Evolutionary conservation across 2,113 vertebrate genomes (phyloP).

Genomic region (Rattus norvegicus): GRCr8 NC_086039.1:135221501-135222000

Average conservation of each 20-base stretch:
- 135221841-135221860: slow-evolving; percentile 68
- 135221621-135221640: slow-evolving; percentile 60
- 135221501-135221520: slow-evolving; percentile 29
- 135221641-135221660: slow-evolving; percentile 36
- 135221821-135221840: slow-evolving; percentile 62
- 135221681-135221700: neutral
- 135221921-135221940: slow-evolving; percentile 76
- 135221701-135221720: slow-evolving; percentile 37
- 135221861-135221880: slow-evolving; percentile 76
- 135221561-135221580: slow-evolving; percentile 29
- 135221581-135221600: slow-evolving; percentile 46
- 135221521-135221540: slow-evolving; percentile 39
- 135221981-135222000: slow-evolving; percentile 74
- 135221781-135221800: slow-evolving; percentile 71
- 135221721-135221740: slow-evolving; percentile 65
- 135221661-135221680: slow-evolving; percentile 42
- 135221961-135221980: slow-evolving; percentile 71
- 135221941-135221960: slow-evolving; percentile 66
- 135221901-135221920: slow-evolving; percentile 61
- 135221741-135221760: slow-evolving; percentile 60
- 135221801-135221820: slow-evolving; percentile 69
- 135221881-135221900: slow-evolving; percentile 68
- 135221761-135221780: slow-evolving; percentile 71
- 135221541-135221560: slow-evolving; percentile 56
- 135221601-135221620: slow-evolving; percentile 42